Evolutionary conservation across 2,888 invertebrate species (phyloP), one percentile per base, ranked within the genome.

Genomic region (Perdita meconis): DNA sequence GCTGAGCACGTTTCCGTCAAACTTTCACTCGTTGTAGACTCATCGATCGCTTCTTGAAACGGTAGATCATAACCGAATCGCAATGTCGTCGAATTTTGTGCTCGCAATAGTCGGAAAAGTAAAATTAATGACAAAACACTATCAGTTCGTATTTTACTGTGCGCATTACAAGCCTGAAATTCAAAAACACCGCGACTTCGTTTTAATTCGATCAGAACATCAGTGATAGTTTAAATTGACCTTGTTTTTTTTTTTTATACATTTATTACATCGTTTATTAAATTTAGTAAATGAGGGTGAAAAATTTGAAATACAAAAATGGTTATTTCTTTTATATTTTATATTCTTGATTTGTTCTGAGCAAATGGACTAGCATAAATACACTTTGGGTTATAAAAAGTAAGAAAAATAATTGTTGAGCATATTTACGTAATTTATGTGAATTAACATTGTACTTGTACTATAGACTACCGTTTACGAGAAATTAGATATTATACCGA

Each of bases 251-350:
- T 44, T 56, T 22, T 63, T 63, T 57, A 40, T 64, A 66, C 40
- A 73, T 79, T 68, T 34, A 59, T 68, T 64, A 82, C 24, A 77
- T 30, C 24, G 12, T 69, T 19, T 10, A 47, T 53, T 53, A 66
- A n/a, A n/a, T 68, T 22, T 64, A 59, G 53, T 19, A 19, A 63
- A 67, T 51, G 51, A 36, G 22, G 42, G 40, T 34, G 1, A 60
- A 38, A 55, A 59, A 42, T 53, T 70, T 65, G 47, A 59, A 53
- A 44, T 63, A 24, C 22, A 53, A n/a, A 68, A 68, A 24, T 40
- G 26, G 40, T n/a, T n/a, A n/a, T 60, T 69, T 57, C 12, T 34
- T 22, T 47, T 64, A n/a, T 16, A 53, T 76, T 68, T 50, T 56
- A 55, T 51, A 76, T 56, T 57, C 38, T 36, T 56, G 30, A 36